phyloP scores from a whole-genome alignment of 2,888 invertebrate species.

The Lysandra coridon region DNA sequence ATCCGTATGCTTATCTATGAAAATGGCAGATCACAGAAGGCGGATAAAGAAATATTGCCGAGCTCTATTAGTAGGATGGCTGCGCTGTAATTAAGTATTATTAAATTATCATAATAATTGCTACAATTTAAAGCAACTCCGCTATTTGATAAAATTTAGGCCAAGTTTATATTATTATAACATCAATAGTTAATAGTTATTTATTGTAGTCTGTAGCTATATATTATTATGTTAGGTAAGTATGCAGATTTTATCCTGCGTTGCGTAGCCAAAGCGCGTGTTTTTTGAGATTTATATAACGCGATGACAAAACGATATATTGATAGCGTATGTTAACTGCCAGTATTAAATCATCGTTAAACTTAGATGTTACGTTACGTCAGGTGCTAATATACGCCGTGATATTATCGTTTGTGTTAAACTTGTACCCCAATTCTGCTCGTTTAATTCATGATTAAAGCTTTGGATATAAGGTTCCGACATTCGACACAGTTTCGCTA shows the following conservation, averaged over 20 bases:
- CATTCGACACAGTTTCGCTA: too few relatives aligned
- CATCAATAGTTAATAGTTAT: neutral
- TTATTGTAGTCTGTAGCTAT: neutral
- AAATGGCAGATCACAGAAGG: too few relatives aligned
- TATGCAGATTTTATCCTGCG: neutral
- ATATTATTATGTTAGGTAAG: neutral
- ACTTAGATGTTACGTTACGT: conserved; percentile 16
- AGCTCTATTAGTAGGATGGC: too few relatives aligned
- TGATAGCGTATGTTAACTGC: neutral
- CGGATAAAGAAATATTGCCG: too few relatives aligned
- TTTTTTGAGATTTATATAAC: conserved; percentile 19
- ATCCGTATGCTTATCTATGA: too few relatives aligned
- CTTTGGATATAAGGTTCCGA: too few relatives aligned
- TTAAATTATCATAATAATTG: neutral
- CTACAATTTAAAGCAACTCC: neutral
- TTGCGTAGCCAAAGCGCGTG: neutral
- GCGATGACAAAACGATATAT: conserved; percentile 17
- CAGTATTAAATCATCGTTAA: conserved; percentile 26
- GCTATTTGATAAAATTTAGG: neutral
- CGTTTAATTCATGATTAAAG: too few relatives aligned
- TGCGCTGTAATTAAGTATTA: too few relatives aligned
- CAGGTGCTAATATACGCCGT: neutral
- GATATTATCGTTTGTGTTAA: conserved; percentile 3
- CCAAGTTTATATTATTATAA: neutral
- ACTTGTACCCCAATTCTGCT: neutral